Evolutionary conservation across 2,888 invertebrate genomes (phyloP), one percentile per base, ranked within the genome.

Genomic region (Microplitis manilae): DNA sequence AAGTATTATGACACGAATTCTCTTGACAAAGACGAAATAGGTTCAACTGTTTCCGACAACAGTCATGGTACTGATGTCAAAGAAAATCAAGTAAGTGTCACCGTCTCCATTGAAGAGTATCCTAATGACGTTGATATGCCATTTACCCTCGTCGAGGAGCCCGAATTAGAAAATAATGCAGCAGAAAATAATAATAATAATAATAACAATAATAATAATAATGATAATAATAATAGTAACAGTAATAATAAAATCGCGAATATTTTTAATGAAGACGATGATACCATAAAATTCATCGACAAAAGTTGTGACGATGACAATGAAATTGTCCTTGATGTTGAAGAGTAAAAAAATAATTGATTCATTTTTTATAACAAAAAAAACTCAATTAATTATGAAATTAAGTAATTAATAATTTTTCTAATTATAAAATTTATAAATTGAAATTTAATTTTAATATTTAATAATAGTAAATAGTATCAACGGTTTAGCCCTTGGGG

Each of bases 161-260:
- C 88, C 0, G 89, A 90, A 77, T 79, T 89, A 5, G 89, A 89
- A 65, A 88, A 87, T 69, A 83, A 85, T 9, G 88, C 87, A 39
- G 80, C 81, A 5, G 86, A 86, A 0, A 78, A 80, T 15, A 78
- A 77, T 1, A 79, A 75, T 1, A 80, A 81, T 50, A 81, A 83
- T 13, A 40, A 76, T 6, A 77, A 75, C 20, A 76, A 74, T 6
- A n/a, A n/a, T 17, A 71, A 70, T 17, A 74, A 74, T 50, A 50
- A 64, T 13, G 62, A 70, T 1, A 50, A 20, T 30, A 80, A 74
- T 20, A 69, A 69, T 7, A 73, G 30, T 40, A 50, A 64, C 9
- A 60, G 68, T 1, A 50, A 20, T 30, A 80, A 74, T 20, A 69
- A 69, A 68, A 41, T 41, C 73, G n/a, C 50, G 5, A 50, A 13